phyloP scores from a whole-genome alignment of 2,888 invertebrate species.

The Brachyptera putata region DNA sequence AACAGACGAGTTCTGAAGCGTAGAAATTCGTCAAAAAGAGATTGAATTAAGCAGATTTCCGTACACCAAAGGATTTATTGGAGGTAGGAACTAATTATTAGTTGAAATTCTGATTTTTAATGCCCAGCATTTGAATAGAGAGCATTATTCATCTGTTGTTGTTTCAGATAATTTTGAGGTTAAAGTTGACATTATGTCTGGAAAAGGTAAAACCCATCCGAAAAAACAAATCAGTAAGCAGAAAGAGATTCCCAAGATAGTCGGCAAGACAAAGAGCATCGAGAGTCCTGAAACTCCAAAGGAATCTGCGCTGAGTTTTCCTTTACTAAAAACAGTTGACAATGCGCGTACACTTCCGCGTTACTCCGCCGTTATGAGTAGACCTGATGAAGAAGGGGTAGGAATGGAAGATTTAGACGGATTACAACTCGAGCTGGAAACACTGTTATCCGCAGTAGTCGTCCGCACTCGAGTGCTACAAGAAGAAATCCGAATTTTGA shows the following conservation, averaged over 20 bases:
- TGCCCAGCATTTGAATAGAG: no score
- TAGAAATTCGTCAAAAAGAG: no score
- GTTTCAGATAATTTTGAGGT: neutral
- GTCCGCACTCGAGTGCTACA: constrained; percentile 71
- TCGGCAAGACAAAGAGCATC: constrained; percentile 19
- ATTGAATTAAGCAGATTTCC: no score
- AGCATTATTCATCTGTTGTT: no score
- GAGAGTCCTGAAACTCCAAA: constrained; percentile 22
- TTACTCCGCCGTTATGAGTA: constrained; percentile 54
- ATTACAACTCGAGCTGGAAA: constrained; percentile 82
- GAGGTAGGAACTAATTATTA: no score
- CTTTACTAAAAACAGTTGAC: constrained; percentile 66
- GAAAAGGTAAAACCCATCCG: constrained; percentile 29
- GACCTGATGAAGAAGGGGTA: constrained; percentile 69
- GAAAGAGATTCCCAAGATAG: constrained; percentile 25
- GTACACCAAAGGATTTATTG: no score
- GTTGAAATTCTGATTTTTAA: no score
- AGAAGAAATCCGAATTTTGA: constrained; percentile 39
- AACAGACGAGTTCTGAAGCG: no score
- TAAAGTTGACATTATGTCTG: constrained; percentile 8
- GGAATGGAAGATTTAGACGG: constrained; percentile 85
- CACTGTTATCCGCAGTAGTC: constrained; percentile 76
- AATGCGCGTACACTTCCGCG: constrained; percentile 63
- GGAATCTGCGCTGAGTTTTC: constrained; percentile 43
- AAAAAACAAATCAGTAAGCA: constrained; percentile 25